These are phyloP conservation scores for Paraplagusia blochii DNA, from an alignment of 2,113 vertebrate species.

Conservation along the genomic window DNA sequence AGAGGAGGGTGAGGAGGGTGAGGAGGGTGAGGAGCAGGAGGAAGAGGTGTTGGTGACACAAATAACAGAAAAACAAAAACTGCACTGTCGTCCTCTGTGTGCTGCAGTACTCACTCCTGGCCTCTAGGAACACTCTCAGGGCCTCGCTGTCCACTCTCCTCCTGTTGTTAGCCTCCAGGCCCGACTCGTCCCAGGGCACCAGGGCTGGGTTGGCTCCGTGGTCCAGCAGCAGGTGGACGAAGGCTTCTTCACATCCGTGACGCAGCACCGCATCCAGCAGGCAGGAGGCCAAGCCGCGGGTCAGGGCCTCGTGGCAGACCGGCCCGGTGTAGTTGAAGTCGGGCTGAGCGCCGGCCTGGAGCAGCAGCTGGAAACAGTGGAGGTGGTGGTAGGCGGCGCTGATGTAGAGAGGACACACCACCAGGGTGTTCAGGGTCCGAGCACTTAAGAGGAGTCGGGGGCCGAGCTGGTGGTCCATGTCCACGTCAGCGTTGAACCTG, in stretches of 20 bases:
- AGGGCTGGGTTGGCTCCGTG: constrained; percentile 86
- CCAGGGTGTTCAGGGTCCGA: constrained; percentile 86
- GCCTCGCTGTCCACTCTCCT: constrained; percentile 85
- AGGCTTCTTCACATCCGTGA: constrained; percentile 84
- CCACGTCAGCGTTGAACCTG: constrained; percentile 89
- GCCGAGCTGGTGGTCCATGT: constrained; percentile 85
- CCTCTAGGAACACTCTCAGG: constrained; percentile 81
- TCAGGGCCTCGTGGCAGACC: constrained; percentile 80
- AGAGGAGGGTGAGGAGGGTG: background rate
- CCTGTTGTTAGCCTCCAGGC: constrained; percentile 71
- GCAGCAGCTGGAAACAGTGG: constrained; percentile 85
- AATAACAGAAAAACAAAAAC: too few species aligned
- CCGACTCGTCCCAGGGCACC: constrained; percentile 79
- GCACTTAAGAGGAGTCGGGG: constrained; percentile 72
- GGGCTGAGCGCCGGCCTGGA: constrained; percentile 88
- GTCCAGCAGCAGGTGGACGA: constrained; percentile 84
- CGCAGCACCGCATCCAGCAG: constrained; percentile 88
- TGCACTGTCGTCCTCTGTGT: too few species aligned
- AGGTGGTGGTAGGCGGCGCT: constrained; percentile 93
- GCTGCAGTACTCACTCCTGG: constrained; percentile 78
- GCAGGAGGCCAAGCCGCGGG: constrained; percentile 83
- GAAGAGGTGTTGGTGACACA: background rate
- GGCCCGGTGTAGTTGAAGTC: constrained; percentile 90
- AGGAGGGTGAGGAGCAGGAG: background rate
- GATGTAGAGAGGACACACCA: constrained; percentile 92